These are phyloP conservation scores for Oxyura jamaicensis DNA, from an alignment of 2,113 vertebrate species.

Conservation along the genomic window DNA sequence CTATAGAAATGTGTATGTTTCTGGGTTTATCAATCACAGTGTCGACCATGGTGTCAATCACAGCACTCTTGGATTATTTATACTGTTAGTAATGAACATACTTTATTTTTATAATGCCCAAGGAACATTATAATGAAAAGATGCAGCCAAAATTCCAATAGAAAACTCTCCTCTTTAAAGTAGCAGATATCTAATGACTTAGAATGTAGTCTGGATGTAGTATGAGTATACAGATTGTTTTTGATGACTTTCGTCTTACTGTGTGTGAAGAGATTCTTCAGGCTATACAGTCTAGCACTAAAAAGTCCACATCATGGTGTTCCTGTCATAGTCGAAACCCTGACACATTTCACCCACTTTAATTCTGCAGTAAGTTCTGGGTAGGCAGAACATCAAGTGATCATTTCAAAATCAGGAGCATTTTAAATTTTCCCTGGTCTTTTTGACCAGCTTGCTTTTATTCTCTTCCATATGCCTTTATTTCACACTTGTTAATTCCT, in stretches of 20 bases:
- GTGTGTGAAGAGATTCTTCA: neutral
- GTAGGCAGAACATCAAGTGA: neutral
- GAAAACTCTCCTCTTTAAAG: neutral
- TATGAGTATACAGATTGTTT: neutral
- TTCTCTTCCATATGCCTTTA: neutral
- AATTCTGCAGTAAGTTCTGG: neutral
- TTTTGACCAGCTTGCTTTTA: neutral
- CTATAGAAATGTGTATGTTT: neutral
- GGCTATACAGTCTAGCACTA: neutral
- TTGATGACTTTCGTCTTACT: neutral
- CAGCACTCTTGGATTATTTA: neutral
- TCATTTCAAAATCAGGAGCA: neutral
- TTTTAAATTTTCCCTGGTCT: neutral
- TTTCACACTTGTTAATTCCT: neutral
- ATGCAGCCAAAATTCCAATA: neutral
- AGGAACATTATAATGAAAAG: neutral
- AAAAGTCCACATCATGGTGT: neutral
- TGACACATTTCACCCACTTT: neutral
- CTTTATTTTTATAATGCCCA: neutral
- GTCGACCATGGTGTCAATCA: neutral
- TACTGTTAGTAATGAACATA: neutral
- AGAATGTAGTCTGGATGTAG: neutral
- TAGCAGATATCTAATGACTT: neutral
- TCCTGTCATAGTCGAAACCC: neutral
- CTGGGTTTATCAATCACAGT: neutral